These are phyloP conservation scores for Telenomus remus DNA, from an alignment of 1,140 invertebrate species.

Conservation along the genomic window DNA sequence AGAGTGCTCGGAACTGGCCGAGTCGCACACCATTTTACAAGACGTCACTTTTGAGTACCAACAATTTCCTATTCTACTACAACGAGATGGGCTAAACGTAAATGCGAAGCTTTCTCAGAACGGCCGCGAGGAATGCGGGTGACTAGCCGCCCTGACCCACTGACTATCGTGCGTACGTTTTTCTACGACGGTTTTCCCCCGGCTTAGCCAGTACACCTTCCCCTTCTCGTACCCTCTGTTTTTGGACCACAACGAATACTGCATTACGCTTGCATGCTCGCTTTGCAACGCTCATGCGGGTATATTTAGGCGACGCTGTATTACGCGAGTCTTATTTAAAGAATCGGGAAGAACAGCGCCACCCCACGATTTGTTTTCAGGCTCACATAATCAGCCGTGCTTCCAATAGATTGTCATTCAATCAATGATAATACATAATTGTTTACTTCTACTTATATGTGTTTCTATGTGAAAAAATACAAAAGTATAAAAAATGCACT, in stretches of 20 bases:
- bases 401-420: neutral
- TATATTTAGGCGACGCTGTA: conserved; percentile 70
- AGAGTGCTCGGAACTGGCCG: conserved; percentile 63
- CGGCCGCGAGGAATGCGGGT: conserved; percentile 64
- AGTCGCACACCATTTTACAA: conserved; percentile 71
- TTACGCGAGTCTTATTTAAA: conserved; percentile 74
- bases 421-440: too few relatives aligned
- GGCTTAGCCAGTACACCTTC: conserved; percentile 9
- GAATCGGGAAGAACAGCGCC: conserved; percentile 64
- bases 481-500: too few relatives aligned
- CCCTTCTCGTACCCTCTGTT: conserved; percentile 21
- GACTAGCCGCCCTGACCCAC: conserved; percentile 73
- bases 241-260: conserved; percentile 60
- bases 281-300: conserved; percentile 53
- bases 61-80: conserved; percentile 25
- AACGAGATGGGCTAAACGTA: conserved; percentile 10
- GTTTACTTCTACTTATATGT: too few relatives aligned
- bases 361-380: conserved; percentile 26
- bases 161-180: conserved; percentile 71
- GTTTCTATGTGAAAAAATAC: too few relatives aligned
- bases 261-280: conserved; percentile 42
- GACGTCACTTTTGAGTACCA: conserved; percentile 39
- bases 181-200: conserved; percentile 48
- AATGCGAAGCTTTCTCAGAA: conserved; percentile 42
- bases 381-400: neutral